phyloP scores from a whole-genome alignment of 2,797 vertebrate genomes.

The Aldrovandia affinis region DNA sequence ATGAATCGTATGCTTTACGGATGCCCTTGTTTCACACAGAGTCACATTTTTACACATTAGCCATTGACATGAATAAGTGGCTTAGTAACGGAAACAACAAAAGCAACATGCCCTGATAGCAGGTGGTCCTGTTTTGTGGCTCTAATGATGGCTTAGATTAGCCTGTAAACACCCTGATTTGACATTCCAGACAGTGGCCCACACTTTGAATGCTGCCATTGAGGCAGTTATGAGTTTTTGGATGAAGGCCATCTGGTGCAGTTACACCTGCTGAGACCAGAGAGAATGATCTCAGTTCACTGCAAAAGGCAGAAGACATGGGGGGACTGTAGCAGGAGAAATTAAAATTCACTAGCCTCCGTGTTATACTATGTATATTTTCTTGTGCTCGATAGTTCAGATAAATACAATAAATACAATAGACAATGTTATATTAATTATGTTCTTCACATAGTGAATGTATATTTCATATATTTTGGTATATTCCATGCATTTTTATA shows the following conservation, averaged over 20 bases:
- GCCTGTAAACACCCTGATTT: slow-evolving; percentile 50
- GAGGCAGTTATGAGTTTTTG: slow-evolving; percentile 64
- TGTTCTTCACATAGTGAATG: too few species aligned
- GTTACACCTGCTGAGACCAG: slow-evolving; percentile 48
- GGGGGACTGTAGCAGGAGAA: not conserved
- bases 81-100: slow-evolving; percentile 64
- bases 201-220: slow-evolving; percentile 63
- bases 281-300: not conserved
- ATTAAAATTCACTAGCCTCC: not conserved
- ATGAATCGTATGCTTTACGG: too few species aligned
- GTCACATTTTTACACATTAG: too few species aligned
- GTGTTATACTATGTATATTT: too few species aligned
- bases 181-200: slow-evolving; percentile 58
- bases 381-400: too few species aligned
- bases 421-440: too few species aligned
- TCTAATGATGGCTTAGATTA: slow-evolving; percentile 54
- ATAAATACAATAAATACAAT: too few species aligned
- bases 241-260: slow-evolving; percentile 57
- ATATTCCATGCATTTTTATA: too few species aligned
- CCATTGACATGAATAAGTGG: slow-evolving; percentile 21
- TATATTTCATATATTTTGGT: too few species aligned
- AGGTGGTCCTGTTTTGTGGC: slow-evolving; percentile 56
- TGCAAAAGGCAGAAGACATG: not conserved
- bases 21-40: too few species aligned
- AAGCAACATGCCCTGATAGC: slow-evolving; percentile 55